A percentile compares a stretch with the other conserved stretches of the same genome.
Evolutionary conservation across 2,888 invertebrate genomes (phyloP).

Genomic region (Drosophila niveifrons): DNA sequence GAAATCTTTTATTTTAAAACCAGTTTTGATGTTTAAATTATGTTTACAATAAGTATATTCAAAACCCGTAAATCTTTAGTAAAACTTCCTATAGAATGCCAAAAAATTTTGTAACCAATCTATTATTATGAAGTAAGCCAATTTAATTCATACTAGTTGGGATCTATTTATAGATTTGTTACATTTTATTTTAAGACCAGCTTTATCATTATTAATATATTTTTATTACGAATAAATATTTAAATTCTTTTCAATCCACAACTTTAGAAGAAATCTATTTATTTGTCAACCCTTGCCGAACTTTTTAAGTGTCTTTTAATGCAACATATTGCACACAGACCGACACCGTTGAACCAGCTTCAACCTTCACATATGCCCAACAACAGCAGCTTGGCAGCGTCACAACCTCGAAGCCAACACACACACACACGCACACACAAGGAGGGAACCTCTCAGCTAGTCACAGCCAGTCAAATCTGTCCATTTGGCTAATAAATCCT

Average conservation of each 20-base stretch:
- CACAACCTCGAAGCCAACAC: neutral
- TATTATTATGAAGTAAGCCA: too few species aligned
- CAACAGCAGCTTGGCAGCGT: slow-evolving; percentile 28
- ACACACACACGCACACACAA: neutral
- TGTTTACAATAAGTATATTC: too few species aligned
- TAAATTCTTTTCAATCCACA: neutral
- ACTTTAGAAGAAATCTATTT: neutral
- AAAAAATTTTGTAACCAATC: too few species aligned
- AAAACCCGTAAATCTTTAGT: too few species aligned
- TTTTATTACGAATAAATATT: neutral
- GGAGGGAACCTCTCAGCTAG: slow-evolving; percentile 40
- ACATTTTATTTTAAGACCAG: too few species aligned
- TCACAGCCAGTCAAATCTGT: slow-evolving; percentile 84
- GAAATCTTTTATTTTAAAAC: too few species aligned
- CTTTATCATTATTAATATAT: neutral
- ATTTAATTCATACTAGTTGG: too few species aligned
- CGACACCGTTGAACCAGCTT: slow-evolving; percentile 26
- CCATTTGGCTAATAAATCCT: slow-evolving; percentile 85
- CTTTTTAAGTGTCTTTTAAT: slow-evolving; percentile 57
- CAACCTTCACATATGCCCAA: slow-evolving; percentile 64
- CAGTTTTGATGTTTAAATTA: too few species aligned
- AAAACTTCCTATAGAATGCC: too few species aligned
- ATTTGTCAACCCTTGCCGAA: slow-evolving; percentile 3
- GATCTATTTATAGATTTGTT: too few species aligned
- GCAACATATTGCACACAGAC: slow-evolving; percentile 37